phyloP scores from a whole-genome alignment of 2,797 vertebrate genomes.

The Parauchenoglanis ngamensis region DNA sequence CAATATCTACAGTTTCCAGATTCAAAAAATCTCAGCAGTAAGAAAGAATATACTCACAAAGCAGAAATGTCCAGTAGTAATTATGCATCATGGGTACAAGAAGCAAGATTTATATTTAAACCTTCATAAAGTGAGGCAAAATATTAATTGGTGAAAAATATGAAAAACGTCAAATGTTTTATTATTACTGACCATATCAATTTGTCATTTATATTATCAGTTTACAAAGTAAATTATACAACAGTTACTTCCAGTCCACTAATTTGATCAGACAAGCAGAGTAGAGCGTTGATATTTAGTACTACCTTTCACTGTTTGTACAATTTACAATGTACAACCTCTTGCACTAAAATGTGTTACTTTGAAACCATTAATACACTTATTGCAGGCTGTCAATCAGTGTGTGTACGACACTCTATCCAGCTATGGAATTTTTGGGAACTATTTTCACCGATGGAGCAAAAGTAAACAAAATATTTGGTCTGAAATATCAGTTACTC shows the following conservation, averaged over 20 bases:
- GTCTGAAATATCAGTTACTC: not conserved
- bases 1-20: not conserved
- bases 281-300: not conserved
- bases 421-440: not conserved
- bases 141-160: not conserved
- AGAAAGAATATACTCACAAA: not conserved
- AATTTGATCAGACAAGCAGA: not conserved
- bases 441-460: not conserved
- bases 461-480: not conserved
- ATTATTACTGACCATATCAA: not conserved
- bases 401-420: not conserved
- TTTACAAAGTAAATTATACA: not conserved
- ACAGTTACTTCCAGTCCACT: not conserved
- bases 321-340: not conserved
- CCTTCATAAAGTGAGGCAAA: not conserved
- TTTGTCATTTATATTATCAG: not conserved
- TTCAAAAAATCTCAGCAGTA: not conserved
- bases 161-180: not conserved
- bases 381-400: not conserved
- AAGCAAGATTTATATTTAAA: not conserved
- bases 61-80: not conserved
- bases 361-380: not conserved
- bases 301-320: not conserved
- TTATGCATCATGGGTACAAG: not conserved
- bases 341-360: not conserved